Evolutionary conservation across 37 sponge, comb jelly and placozoan genomes (phyloP).

Genomic region (Chondrilla cf. caribensis): DNA sequence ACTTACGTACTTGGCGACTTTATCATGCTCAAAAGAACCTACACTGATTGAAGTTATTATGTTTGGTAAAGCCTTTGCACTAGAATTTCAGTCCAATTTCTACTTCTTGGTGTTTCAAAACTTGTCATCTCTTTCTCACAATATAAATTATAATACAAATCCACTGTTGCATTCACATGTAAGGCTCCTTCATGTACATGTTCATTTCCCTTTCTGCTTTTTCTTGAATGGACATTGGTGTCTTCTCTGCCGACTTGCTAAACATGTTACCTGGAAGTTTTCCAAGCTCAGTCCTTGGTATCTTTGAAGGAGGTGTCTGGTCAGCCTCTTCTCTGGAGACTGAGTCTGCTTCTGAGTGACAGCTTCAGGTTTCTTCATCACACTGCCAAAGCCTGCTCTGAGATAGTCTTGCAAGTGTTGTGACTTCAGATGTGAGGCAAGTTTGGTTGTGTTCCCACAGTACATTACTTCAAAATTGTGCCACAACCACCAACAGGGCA

Average conservation of each 20-base stretch:
- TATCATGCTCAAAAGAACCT: too few relatives aligned
- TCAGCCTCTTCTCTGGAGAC: neutral
- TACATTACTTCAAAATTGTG: neutral
- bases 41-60: too few relatives aligned
- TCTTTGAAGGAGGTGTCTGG: neutral
- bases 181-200: neutral
- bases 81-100: too few relatives aligned
- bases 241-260: neutral
- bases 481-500: slow-evolving; percentile 6
- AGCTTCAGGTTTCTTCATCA: neutral
- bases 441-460: slow-evolving; percentile 1
- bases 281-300: neutral
- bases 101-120: too few relatives aligned
- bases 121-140: too few relatives aligned
- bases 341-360: neutral
- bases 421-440: neutral
- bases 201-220: neutral
- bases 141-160: too few relatives aligned
- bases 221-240: neutral
- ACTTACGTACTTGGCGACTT: too few relatives aligned
- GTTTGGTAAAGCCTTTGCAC: too few relatives aligned
- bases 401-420: neutral
- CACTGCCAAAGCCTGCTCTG: neutral
- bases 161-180: too few relatives aligned
- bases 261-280: neutral